phyloP scores from a whole-genome alignment of 2,113 vertebrate species.

The Geococcyx californianus region DNA sequence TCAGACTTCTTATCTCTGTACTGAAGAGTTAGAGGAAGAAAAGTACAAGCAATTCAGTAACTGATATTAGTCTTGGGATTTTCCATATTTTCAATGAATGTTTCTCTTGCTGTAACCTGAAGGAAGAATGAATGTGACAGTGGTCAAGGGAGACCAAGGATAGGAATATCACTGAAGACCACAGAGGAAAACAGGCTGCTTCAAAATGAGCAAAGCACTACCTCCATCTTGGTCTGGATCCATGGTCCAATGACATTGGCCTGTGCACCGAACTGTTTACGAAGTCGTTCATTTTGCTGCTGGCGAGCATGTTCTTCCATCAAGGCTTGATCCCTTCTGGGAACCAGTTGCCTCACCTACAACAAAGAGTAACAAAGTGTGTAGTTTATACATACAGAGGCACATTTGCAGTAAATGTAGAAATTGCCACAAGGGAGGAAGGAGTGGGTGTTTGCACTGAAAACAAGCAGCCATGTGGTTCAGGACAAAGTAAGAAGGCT shows the following conservation, averaged over 20 bases:
- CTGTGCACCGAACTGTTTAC: conserved; percentile 94
- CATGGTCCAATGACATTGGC: conserved; percentile 97
- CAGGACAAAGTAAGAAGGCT: background rate
- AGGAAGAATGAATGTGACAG: background rate
- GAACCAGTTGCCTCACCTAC: conserved; percentile 94
- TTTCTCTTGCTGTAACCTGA: background rate
- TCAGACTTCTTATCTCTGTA: background rate
- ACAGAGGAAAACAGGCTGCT: background rate
- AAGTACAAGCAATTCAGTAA: background rate
- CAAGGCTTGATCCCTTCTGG: conserved; percentile 92
- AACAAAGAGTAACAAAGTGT: background rate
- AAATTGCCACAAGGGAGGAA: background rate
- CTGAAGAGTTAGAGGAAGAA: background rate
- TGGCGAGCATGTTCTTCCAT: conserved; percentile 94
- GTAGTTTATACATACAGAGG: background rate
- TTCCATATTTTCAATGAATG: background rate
- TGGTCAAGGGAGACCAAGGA: background rate
- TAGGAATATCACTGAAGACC: background rate
- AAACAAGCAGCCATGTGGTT: background rate
- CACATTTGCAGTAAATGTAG: background rate
- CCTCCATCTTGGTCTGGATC: conserved; percentile 99
- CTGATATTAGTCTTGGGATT: background rate
- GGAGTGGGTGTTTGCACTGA: background rate
- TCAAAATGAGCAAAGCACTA: conserved; percentile 45
- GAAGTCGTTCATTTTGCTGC: conserved; percentile 95